These are phyloP conservation scores for Perca schrenkii DNA, from an alignment of 2,113 vertebrate genomes.

Conservation along the genomic window DNA sequence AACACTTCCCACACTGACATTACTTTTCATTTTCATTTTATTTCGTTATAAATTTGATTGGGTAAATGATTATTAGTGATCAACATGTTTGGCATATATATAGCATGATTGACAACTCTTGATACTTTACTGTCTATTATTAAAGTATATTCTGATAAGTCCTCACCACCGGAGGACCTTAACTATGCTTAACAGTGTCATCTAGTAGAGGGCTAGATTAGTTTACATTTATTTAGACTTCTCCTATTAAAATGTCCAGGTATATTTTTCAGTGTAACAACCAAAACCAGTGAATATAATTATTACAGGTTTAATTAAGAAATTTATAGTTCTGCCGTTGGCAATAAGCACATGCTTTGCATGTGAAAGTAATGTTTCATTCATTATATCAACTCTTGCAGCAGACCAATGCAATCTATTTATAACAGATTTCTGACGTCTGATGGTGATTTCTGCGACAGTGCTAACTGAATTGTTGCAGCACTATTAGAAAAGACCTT, in stretches of 20 bases:
- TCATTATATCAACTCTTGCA: slow-evolving; percentile 6
- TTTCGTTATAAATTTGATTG: neutral
- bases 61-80: neutral
- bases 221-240: neutral
- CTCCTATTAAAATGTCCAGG: neutral
- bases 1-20: too few species aligned
- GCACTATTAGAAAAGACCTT: neutral
- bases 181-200: neutral
- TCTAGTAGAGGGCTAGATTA: neutral
- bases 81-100: neutral
- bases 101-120: neutral
- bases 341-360: neutral
- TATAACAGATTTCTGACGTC: slow-evolving; percentile 17
- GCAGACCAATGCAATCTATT: slow-evolving; percentile 8
- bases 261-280: neutral
- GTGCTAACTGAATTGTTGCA: slow-evolving; percentile 4
- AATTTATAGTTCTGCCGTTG: slow-evolving; percentile 7
- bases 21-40: neutral
- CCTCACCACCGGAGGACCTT: neutral
- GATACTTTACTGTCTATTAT: neutral
- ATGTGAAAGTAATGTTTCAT: slow-evolving; percentile 30
- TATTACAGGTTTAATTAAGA: slow-evolving; percentile 1
- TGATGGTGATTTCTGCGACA: neutral
- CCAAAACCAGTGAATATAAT: neutral
- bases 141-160: neutral